Evolutionary conservation across 2,888 invertebrate genomes (phyloP).

Genomic region (Lepas anatifera): DNA sequence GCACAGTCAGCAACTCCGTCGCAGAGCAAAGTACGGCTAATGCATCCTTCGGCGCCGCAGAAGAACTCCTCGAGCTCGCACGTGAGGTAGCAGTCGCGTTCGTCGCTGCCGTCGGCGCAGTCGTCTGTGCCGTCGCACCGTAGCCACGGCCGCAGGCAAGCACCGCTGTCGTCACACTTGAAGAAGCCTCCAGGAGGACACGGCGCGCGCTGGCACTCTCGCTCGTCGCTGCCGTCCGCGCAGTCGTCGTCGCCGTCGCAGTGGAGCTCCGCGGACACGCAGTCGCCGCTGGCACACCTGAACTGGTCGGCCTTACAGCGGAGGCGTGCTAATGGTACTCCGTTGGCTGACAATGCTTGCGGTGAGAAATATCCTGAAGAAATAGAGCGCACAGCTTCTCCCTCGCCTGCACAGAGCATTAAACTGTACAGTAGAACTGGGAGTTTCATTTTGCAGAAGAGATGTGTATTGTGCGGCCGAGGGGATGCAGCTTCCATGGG

Average conservation of each 20-base stretch:
- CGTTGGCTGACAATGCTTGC: too few species aligned
- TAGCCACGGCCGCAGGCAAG: too few species aligned
- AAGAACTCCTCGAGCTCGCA: conserved; percentile 88
- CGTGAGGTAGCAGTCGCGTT: not conserved
- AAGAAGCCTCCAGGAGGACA: conserved; percentile 34
- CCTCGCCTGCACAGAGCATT: too few species aligned
- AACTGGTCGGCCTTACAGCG: conserved; percentile 85
- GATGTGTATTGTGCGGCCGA: too few species aligned
- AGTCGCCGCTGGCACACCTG: conserved; percentile 62
- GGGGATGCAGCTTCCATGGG: too few species aligned
- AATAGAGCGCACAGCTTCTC: too few species aligned
- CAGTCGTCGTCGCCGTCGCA: conserved; percentile 98
- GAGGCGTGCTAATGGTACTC: too few species aligned
- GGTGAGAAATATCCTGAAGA: too few species aligned
- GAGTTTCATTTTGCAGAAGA: too few species aligned
- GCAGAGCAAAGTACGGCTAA: conserved; percentile 41
- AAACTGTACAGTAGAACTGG: too few species aligned
- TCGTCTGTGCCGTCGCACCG: too few species aligned
- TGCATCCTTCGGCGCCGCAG: conserved; percentile 83
- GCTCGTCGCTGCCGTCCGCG: conserved; percentile 89
- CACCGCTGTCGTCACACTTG: not conserved
- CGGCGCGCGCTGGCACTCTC: conserved; percentile 30
- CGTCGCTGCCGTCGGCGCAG: too few species aligned
- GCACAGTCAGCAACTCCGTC: conserved; percentile 93
- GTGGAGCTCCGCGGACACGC: conserved; percentile 81